Conservation (phyloP, 2,888 invertebrate species). For the Hirudinaria manillensis region DNA sequence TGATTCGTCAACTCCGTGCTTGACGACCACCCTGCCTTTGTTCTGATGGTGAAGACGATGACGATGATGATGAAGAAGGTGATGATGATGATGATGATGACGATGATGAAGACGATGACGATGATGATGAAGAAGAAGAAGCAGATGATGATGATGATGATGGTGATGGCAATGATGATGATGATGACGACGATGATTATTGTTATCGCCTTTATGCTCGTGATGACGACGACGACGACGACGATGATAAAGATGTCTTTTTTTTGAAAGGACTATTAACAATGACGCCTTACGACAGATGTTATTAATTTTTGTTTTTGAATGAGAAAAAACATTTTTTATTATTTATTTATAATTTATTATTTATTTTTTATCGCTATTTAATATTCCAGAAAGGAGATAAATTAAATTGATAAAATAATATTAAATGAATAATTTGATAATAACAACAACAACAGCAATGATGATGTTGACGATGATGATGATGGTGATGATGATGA, state of each 20-base stretch:
- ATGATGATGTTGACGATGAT: constrained; percentile 14
- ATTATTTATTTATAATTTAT: too few species aligned
- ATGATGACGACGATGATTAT: constrained; percentile 19
- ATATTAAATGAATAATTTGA: too few species aligned
- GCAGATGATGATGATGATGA: constrained; percentile 27
- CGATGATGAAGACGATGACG: constrained; percentile 18
- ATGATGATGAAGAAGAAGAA: constrained; percentile 19
- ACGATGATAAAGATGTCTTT: too few species aligned
- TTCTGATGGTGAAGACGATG: constrained; percentile 22
- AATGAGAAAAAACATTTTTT: too few species aligned
- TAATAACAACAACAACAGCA: too few species aligned
- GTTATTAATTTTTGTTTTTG: too few species aligned
- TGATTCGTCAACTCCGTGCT: background rate
- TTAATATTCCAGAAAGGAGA: too few species aligned
- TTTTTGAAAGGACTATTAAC: too few species aligned
- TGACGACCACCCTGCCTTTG: background rate
- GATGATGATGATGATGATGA: constrained; percentile 31
- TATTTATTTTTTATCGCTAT: too few species aligned
- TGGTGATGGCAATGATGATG: constrained; percentile 19
- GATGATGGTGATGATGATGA: constrained; percentile 19
- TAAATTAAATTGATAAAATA: too few species aligned
- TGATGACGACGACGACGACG: constrained; percentile 15
- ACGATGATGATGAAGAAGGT: constrained; percentile 29
- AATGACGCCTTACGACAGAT: too few species aligned
- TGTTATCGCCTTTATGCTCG: background rate